Evolutionary conservation across 2,888 invertebrate species (phyloP), one percentile per base, ranked within the genome.

Genomic region (Autographa pulchrina): DNA sequence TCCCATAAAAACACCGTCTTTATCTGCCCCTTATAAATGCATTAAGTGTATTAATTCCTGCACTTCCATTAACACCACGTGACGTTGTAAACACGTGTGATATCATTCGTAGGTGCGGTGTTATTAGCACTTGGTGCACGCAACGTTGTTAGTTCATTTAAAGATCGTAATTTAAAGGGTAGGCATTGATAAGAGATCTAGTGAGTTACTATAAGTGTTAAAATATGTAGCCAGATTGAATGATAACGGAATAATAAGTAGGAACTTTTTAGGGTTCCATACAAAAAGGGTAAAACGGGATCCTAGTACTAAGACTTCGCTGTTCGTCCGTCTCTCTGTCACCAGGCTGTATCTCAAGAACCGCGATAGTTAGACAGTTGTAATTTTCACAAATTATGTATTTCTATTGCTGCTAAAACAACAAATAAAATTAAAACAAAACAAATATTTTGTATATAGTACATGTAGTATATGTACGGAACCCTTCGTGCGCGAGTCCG

Each of bases 91-190:
- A 20, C 41, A 7, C 18, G 1, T 16, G 14, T 78, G 75, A 76
- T 62, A 38, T 79, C 75, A 76, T 41, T 8, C 20, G 14, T 13
- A 78, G 75, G 75, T 31, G 75, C 68, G 75, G n/a, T 35, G 4
- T 20, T 59, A n/a, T 56, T 62, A 35, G 52, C 25, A 20, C 43
- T 11, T 54, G 64, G 13, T 14, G 62, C 75, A 48, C 75, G 78
- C 75, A 79, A 54, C 54, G 48, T 68, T 62, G 59, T 75, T 59
- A 65, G 59, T 1, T 3, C 59, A 52, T 75, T 74, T 65, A 62
- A 79, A 75, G 43, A 68, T 75, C 64, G 58, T 74, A 74, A 74
- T 65, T 38, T 16, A 54, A 32, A 6, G 35, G 35, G 7, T 7
- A 11, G 43, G 7, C 13, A 35, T 48, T n/a, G 48, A 48, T 48